Conservation (phyloP, 2,113 vertebrate genomes). For the Sander vitreus region DNA sequence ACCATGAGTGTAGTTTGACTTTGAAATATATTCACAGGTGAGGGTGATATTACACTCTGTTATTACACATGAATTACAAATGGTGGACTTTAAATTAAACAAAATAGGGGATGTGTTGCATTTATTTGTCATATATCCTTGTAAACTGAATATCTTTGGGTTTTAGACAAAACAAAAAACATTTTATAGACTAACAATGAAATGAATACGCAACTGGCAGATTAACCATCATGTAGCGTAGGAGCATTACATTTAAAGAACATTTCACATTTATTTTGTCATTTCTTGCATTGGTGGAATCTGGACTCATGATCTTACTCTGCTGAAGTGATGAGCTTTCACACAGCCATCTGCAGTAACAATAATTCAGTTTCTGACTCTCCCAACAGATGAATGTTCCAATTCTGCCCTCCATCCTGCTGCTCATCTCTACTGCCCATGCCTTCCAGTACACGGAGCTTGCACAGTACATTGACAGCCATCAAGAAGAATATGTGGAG, state of each 20-base stretch:
- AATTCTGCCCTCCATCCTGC: constrained; percentile 48
- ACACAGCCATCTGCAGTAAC: neutral
- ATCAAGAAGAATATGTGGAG: constrained; percentile 80
- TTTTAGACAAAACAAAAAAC: neutral
- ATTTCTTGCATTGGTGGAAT: too few species aligned
- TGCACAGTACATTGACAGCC: constrained; percentile 70
- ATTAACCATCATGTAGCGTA: too few species aligned
- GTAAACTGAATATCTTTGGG: neutral
- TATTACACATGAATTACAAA: too few species aligned
- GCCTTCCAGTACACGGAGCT: constrained; percentile 72
- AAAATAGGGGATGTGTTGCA: neutral
- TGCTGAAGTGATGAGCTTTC: neutral
- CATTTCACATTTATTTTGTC: too few species aligned
- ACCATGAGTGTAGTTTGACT: neutral
- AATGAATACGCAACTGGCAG: too few species aligned
- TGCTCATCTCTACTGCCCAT: constrained; percentile 49
- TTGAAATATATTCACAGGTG: neutral
- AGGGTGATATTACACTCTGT: too few species aligned
- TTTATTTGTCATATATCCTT: neutral
- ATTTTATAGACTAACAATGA: too few species aligned
- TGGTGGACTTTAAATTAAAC: neutral
- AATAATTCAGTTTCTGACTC: neutral
- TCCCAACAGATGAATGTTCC: constrained; percentile 66
- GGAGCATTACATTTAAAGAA: too few species aligned
- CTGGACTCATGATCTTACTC: neutral